Evolutionary conservation across 2,888 invertebrate genomes (phyloP), one percentile per base, ranked within the genome.

Genomic region (Heliconius ethilla): DNA sequence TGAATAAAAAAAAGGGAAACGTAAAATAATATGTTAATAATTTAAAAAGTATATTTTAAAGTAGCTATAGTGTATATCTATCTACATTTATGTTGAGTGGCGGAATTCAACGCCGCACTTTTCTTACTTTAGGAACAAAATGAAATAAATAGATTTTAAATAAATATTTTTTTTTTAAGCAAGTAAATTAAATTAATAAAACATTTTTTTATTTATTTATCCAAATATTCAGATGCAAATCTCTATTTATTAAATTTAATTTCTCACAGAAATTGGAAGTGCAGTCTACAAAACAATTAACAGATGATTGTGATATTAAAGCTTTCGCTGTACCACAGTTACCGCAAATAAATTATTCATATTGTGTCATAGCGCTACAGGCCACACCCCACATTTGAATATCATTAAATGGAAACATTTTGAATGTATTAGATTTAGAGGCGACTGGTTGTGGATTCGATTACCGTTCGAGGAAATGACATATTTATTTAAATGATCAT

Each of bases 301-400:
- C 65, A 66, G 4, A 72, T 66, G 66, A 73, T 73, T 40, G 55
- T 25, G 73, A 77, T 77, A 77, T 77, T 77, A 77, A 77, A 72
- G 65, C 73, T 29, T 25, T 45, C 59, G 66, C 66, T 70, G 55
- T 22, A 45, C 77, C 77, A 66, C 59, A 66, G 25, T 51, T 55
- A 77, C 77, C 72, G 66, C 73, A 77, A 73, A 77, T 77, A 75
- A 45, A 65, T 66, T 66, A 77, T 77, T 77, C 66, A 77, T 73
- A 55, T 25, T 27, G 72, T 72, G 65, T 72, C 33, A 75, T 73
- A 27, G n/a, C 29, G 62, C 65, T 37, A 51, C 37, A 65, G 37
- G 55, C 10, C 55, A 3, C 29, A 5, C 55, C 10, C 4, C 0
- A 33, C 55, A 22, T 59, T 59, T 59, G 11, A 45, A 27, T 45